A percentile compares a stretch with the other conserved stretches of the same genome.
These are phyloP conservation scores for Microctonus brassicae DNA, from an alignment of 2,888 invertebrate genomes.

Conservation along the genomic window DNA sequence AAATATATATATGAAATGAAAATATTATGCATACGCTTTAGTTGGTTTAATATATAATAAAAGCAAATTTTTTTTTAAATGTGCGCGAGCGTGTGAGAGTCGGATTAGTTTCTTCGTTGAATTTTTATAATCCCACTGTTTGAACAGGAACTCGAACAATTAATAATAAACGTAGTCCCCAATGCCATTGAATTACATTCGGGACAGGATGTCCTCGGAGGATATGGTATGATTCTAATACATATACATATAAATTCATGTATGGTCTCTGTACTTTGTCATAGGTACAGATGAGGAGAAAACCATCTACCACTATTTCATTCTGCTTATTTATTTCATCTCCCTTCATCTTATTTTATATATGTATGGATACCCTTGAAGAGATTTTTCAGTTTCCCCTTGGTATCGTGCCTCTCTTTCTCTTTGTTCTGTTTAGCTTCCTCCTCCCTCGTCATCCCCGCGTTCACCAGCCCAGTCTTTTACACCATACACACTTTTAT, in stretches of 20 bases:
- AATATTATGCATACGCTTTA: not conserved
- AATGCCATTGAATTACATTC: constrained; percentile 49
- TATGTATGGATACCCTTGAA: not conserved
- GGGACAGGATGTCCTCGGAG: constrained; percentile 23
- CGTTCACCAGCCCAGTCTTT: not conserved
- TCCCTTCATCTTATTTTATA: not conserved
- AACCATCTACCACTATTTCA: not conserved
- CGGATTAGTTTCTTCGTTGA: constrained; percentile 41
- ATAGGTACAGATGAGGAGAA: not conserved
- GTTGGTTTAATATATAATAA: constrained; percentile 1
- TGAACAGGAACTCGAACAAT: constrained; percentile 67
- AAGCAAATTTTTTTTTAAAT: not conserved
- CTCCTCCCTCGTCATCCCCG: constrained; percentile 1
- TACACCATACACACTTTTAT: not conserved
- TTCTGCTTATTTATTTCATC: not conserved
- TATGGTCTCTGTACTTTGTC: constrained; percentile 1
- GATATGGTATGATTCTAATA: not conserved
- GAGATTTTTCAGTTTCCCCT: not conserved
- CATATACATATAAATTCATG: not conserved
- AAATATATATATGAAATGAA: not conserved
- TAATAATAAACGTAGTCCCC: constrained; percentile 55
- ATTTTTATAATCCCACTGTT: constrained; percentile 64
- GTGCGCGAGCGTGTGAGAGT: constrained; percentile 35
- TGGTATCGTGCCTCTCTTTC: not conserved
- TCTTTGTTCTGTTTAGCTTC: too few species aligned